A percentile compares a stretch with the other conserved stretches of the same genome.
These are phyloP conservation scores for Zaprionus camerounensis DNA, from an alignment of 1,140 invertebrate species.

Conservation along the genomic window DNA sequence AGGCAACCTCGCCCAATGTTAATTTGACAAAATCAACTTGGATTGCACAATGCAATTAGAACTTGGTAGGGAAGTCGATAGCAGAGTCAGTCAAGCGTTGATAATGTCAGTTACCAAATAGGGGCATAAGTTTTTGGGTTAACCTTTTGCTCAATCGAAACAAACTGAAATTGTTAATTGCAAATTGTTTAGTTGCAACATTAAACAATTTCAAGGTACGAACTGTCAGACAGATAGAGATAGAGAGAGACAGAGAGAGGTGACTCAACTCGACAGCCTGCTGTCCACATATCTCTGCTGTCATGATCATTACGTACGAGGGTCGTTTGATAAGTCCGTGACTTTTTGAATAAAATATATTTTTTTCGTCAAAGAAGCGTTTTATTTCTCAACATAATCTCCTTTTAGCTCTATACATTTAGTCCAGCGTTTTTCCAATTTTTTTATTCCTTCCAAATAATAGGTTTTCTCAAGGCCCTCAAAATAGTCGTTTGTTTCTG, in stretches of 20 bases:
- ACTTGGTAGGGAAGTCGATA: slow-evolving; percentile 2
- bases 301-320: slow-evolving; percentile 21
- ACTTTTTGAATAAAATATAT: too few relatives aligned
- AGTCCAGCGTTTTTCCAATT: too few relatives aligned
- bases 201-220: slow-evolving; percentile 2
- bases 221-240: too few relatives aligned
- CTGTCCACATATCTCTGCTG: slow-evolving; percentile 1
- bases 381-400: too few relatives aligned
- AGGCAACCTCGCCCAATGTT: slow-evolving; percentile 21
- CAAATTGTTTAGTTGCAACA: slow-evolving; percentile 21
- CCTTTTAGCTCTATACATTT: too few relatives aligned
- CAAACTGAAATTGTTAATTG: slow-evolving; percentile 46
- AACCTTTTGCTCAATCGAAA: slow-evolving; percentile 29
- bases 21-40: slow-evolving; percentile 57
- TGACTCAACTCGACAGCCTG: too few relatives aligned
- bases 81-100: slow-evolving; percentile 48
- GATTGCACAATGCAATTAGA: slow-evolving; percentile 37
- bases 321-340: too few relatives aligned
- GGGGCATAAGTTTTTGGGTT: slow-evolving; percentile 18
- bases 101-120: slow-evolving; percentile 49
- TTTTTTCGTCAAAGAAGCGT: too few relatives aligned
- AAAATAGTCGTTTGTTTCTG: too few relatives aligned
- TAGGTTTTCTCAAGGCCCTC: too few relatives aligned
- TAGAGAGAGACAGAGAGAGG: too few relatives aligned
- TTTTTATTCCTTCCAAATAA: too few relatives aligned